Percentiles rank a stretch among this genome's conserved stretches.
Evolutionary conservation across 2,113 vertebrate genomes (phyloP).

Genomic region (Empidonax alnorum): DNA sequence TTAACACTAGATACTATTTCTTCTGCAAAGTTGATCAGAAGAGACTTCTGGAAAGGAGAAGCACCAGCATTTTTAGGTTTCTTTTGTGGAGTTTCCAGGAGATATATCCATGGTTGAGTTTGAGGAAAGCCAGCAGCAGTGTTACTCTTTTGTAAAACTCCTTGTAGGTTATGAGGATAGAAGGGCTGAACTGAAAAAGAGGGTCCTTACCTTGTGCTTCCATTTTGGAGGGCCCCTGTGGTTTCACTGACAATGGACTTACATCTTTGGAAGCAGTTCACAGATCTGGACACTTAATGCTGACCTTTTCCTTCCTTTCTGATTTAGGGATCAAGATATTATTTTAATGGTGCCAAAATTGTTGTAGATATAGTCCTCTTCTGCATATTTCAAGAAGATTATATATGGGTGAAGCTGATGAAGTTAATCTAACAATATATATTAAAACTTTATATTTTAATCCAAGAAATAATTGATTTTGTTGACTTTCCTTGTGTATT

Average conservation of each 20-base stretch:
- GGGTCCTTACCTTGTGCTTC: neutral
- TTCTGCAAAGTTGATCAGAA: neutral
- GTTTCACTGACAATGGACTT: neutral
- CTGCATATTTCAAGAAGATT: neutral
- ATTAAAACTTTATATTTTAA: neutral
- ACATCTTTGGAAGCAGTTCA: neutral
- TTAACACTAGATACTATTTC: neutral
- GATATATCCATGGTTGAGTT: neutral
- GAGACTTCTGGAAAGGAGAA: neutral
- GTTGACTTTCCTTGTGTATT: neutral
- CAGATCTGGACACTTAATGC: neutral
- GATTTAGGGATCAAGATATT: neutral
- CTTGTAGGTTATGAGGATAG: neutral
- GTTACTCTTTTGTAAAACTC: neutral
- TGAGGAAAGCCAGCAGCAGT: neutral
- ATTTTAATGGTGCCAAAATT: neutral
- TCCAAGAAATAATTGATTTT: neutral
- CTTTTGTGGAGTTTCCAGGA: neutral
- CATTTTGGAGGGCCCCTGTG: neutral
- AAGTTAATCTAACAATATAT: neutral
- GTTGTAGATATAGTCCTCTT: neutral
- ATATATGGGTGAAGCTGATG: neutral
- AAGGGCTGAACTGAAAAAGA: neutral
- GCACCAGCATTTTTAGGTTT: neutral
- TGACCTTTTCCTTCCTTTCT: neutral